Conservation (phyloP, 1,140 invertebrate species). For the Drosophila cardini region DNA sequence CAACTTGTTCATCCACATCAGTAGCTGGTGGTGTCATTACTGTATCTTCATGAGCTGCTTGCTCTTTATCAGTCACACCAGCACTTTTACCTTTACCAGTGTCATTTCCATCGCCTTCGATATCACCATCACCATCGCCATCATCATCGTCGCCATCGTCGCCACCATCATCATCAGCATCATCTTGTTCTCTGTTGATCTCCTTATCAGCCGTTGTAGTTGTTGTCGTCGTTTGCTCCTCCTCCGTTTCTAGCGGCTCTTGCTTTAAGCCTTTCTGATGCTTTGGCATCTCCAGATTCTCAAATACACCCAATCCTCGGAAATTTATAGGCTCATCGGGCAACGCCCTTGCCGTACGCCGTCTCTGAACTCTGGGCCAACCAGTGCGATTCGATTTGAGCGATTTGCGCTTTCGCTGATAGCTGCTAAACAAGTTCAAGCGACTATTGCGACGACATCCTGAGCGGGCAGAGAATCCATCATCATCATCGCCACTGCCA, state of each 20-base stretch:
- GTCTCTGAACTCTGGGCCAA: slow-evolving; percentile 87
- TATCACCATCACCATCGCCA: slow-evolving; percentile 19
- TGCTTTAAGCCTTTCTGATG: slow-evolving; percentile 34
- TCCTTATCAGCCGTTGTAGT: slow-evolving; percentile 52
- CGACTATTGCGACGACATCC: slow-evolving; percentile 47
- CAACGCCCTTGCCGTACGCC: slow-evolving; percentile 46
- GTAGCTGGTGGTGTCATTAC: slow-evolving; percentile 74
- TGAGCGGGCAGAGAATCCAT: slow-evolving; percentile 19
- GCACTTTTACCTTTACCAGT: slow-evolving; percentile 20
- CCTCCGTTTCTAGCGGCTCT: slow-evolving; percentile 54
- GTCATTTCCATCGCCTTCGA: slow-evolving; percentile 1
- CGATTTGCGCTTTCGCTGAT: slow-evolving; percentile 75
- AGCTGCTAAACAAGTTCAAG: slow-evolving; percentile 61
- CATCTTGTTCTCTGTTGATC: slow-evolving; percentile 32
- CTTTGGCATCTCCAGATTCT: background rate
- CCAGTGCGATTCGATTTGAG: slow-evolving; percentile 86
- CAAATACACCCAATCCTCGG: slow-evolving; percentile 37
- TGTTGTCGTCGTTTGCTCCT: slow-evolving; percentile 59
- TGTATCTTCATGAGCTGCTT: slow-evolving; percentile 39
- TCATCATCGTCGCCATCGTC: slow-evolving; percentile 15
- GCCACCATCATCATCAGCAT: slow-evolving; percentile 15
- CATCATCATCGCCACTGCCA: slow-evolving; percentile 65
- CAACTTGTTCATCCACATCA: slow-evolving; percentile 60
- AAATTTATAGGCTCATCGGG: slow-evolving; percentile 58
- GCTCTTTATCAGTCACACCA: slow-evolving; percentile 26